phyloP scores from a whole-genome alignment of 1,140 invertebrate species.

The Drosophila repleta region DNA sequence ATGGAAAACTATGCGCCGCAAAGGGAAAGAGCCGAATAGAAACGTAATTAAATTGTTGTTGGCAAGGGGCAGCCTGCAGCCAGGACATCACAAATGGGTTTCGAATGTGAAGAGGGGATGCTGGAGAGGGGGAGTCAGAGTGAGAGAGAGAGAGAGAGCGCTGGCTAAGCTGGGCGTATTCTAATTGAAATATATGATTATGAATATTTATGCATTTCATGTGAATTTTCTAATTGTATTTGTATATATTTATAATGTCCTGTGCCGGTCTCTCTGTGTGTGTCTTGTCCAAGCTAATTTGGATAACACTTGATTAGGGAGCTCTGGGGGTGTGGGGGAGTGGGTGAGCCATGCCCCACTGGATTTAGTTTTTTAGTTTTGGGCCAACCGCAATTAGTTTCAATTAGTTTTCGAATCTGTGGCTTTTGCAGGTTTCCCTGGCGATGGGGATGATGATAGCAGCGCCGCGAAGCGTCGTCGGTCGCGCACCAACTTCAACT shows the following conservation, averaged over 20 bases:
- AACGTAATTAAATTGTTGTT: constrained; percentile 80
- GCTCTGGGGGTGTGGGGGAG: too few relatives aligned
- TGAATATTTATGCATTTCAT: constrained; percentile 80
- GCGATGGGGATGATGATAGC: constrained; percentile 83
- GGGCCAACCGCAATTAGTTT: constrained; percentile 63
- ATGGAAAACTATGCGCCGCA: constrained; percentile 43
- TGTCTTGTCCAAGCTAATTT: constrained; percentile 54
- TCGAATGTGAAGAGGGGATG: not conserved
- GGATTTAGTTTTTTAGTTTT: constrained; percentile 27
- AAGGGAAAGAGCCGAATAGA: constrained; percentile 46
- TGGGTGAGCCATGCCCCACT: too few relatives aligned
- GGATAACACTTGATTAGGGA: constrained; percentile 76
- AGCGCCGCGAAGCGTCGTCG: constrained; percentile 89
- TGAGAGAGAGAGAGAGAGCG: not conserved
- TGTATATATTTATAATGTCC: not conserved
- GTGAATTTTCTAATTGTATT: constrained; percentile 17
- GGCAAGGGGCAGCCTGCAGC: constrained; percentile 6
- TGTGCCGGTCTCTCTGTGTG: constrained; percentile 17
- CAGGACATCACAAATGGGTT: not conserved
- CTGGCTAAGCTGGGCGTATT: constrained; percentile 49
- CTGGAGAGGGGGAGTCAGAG: not conserved
- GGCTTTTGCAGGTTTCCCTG: constrained; percentile 73
- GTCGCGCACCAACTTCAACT: constrained; percentile 99
- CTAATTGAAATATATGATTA: constrained; percentile 84
- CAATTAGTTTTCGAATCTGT: constrained; percentile 36